Conservation (phyloP, 2,797 vertebrate species). For the Hapalemur alaotrensis region DNA sequence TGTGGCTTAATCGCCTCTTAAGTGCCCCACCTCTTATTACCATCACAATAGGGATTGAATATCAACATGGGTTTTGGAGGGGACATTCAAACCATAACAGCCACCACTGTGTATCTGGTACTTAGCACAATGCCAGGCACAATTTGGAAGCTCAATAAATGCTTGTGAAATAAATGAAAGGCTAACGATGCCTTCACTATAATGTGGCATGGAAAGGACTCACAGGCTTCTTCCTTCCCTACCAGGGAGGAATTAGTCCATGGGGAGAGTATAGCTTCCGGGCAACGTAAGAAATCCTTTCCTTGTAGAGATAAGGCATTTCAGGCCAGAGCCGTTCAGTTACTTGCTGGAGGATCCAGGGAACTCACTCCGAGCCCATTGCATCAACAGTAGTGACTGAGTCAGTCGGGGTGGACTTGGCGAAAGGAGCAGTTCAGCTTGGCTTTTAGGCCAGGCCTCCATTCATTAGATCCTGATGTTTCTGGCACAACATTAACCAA, state of each 20-base stretch:
- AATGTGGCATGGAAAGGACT: background rate
- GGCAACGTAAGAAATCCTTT: background rate
- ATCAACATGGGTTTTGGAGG: background rate
- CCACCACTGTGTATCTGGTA: background rate
- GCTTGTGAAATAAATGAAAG: constrained; percentile 18
- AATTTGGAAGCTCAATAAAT: constrained; percentile 9
- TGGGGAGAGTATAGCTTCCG: background rate
- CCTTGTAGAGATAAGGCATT: constrained; percentile 54
- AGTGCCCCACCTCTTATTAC: background rate
- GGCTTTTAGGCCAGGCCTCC: constrained; percentile 18
- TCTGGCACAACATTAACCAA: constrained; percentile 66
- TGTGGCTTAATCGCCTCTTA: background rate
- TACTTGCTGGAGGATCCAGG: background rate
- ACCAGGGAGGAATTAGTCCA: background rate
- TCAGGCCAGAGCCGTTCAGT: constrained; percentile 46
- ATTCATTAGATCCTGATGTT: constrained; percentile 70
- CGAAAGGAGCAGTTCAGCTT: background rate
- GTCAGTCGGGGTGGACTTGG: constrained; percentile 39
- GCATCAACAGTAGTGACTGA: constrained; percentile 39
- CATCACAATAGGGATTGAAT: background rate
- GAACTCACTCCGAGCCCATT: background rate
- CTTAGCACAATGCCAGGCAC: background rate
- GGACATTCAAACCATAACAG: background rate
- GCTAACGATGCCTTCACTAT: background rate
- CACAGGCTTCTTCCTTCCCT: background rate